Percentiles rank a stretch among this genome's conserved stretches.
These are phyloP conservation scores for Epiblema foenella DNA, from an alignment of 2,888 invertebrate species.

Conservation along the genomic window DNA sequence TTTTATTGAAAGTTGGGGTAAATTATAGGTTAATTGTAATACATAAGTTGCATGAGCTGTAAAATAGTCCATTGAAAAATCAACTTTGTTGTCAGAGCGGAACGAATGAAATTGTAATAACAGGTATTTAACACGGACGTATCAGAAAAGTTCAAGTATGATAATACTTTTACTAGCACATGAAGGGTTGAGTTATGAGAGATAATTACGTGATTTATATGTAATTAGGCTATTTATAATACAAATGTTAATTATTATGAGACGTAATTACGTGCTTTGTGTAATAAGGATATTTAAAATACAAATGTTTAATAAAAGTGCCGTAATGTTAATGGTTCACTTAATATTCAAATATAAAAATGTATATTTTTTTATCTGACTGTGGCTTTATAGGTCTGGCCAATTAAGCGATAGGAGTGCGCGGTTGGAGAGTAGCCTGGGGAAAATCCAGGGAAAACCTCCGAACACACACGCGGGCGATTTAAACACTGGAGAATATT, in stretches of 20 bases:
- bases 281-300: too few species aligned
- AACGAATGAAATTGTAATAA: neutral
- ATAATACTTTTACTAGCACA: slow-evolving; percentile 8
- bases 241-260: too few species aligned
- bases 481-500: too few species aligned
- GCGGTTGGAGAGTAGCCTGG: too few species aligned
- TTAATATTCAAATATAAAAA: too few species aligned
- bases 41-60: neutral
- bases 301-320: neutral
- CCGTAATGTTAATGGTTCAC: neutral
- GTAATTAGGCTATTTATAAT: neutral
- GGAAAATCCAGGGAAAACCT: too few species aligned
- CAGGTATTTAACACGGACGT: neutral
- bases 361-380: too few species aligned
- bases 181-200: slow-evolving; percentile 6
- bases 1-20: neutral
- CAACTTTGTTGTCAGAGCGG: neutral
- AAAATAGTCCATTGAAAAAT: neutral
- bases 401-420: too few species aligned
- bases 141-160: neutral
- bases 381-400: too few species aligned
- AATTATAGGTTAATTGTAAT: slow-evolving; percentile 14
- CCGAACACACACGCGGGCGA: too few species aligned
- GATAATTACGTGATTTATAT: neutral
- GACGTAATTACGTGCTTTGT: neutral